phyloP scores from a whole-genome alignment of 1,140 invertebrate species.

The Camponotus vicinus region DNA sequence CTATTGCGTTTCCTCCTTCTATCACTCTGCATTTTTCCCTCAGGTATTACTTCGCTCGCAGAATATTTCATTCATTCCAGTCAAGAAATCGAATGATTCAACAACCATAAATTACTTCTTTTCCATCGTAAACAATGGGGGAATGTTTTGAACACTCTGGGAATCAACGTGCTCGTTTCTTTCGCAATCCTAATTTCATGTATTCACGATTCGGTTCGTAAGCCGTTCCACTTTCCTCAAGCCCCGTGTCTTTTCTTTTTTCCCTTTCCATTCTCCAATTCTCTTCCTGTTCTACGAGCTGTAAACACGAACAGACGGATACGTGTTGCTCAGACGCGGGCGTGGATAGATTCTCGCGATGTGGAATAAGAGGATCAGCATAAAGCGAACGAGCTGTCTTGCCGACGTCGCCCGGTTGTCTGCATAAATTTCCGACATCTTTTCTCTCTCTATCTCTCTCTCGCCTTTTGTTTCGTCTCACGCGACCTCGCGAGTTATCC shows the following conservation, averaged over 20 bases:
- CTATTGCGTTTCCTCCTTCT: background rate
- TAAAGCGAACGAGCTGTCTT: conserved; percentile 81
- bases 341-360: conserved; percentile 12
- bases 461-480: conserved; percentile 11
- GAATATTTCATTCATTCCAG: background rate
- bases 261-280: background rate
- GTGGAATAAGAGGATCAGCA: conserved; percentile 79
- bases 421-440: conserved; percentile 77
- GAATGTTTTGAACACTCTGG: background rate
- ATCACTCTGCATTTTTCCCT: background rate
- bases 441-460: background rate
- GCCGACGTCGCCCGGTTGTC: conserved; percentile 73
- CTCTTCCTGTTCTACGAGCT: conserved; percentile 6
- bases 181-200: conserved; percentile 30
- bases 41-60: background rate
- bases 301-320: conserved; percentile 39
- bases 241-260: background rate
- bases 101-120: background rate
- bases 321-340: conserved; percentile 31
- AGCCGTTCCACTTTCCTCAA: conserved; percentile 20
- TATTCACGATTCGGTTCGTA: conserved; percentile 8
- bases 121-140: conserved; percentile 30
- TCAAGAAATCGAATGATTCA: background rate
- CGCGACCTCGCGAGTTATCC: conserved; percentile 33
- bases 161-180: conserved; percentile 26